A percentile compares a stretch with the other conserved stretches of the same genome.
phyloP scores from a whole-genome alignment of 2,113 vertebrate species.

The Addax nasomaculatus region DNA sequence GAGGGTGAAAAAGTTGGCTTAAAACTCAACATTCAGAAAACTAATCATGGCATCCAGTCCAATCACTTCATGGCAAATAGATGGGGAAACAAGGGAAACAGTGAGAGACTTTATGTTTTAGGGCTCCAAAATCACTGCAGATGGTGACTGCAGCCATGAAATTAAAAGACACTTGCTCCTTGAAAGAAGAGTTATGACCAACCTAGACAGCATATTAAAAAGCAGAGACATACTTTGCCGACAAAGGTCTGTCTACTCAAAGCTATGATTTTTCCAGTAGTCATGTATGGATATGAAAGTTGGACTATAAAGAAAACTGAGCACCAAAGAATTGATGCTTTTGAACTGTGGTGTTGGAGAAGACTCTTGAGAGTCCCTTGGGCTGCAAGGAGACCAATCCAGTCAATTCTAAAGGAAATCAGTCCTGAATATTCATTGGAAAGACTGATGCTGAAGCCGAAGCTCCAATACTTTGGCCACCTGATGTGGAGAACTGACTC shows the following conservation, averaged over 20 bases:
- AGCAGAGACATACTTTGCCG: neutral
- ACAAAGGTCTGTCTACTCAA: neutral
- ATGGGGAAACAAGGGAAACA: neutral
- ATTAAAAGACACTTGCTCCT: neutral
- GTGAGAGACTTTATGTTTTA: neutral
- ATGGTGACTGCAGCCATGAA: neutral
- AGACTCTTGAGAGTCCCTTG: neutral
- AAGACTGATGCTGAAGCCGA: neutral
- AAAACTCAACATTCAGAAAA: neutral
- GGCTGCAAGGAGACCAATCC: neutral
- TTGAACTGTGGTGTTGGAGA: neutral
- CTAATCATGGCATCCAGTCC: neutral
- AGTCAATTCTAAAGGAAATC: neutral
- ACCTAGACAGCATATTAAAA: neutral
- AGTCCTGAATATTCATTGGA: neutral
- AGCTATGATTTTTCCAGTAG: neutral
- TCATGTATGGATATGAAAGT: neutral
- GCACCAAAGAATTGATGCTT: neutral
- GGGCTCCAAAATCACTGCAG: neutral
- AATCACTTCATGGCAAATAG: neutral
- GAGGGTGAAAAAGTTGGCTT: neutral
- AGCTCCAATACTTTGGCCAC: neutral
- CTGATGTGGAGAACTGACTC: neutral
- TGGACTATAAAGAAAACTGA: neutral
- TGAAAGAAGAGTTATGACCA: neutral